Conservation (phyloP, 2,888 invertebrate species). For the Empis stercorea region DNA sequence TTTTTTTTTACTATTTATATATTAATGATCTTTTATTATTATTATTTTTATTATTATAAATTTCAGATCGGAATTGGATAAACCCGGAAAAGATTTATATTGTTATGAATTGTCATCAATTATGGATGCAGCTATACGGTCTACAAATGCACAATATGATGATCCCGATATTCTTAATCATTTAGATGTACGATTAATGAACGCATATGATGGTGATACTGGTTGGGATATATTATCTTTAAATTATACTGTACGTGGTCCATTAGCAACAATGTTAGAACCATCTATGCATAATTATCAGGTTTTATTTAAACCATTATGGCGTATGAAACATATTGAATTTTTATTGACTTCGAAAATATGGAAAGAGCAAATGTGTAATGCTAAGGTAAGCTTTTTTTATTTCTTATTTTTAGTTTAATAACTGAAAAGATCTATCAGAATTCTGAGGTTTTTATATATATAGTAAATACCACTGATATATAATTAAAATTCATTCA, state of each 20-base stretch:
- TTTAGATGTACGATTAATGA: slow-evolving; percentile 65
- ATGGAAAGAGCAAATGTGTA: slow-evolving; percentile 35
- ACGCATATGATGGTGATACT: slow-evolving; percentile 29
- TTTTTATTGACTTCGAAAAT: slow-evolving; percentile 34
- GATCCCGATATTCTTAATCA: slow-evolving; percentile 80
- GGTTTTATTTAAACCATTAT: slow-evolving; percentile 32
- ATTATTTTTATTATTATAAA: slow-evolving; percentile 1
- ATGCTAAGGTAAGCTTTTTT: slow-evolving; percentile 27
- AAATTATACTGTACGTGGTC: slow-evolving; percentile 33
- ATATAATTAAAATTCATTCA: too few species aligned
- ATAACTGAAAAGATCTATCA: too few species aligned
- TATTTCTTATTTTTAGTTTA: too few species aligned
- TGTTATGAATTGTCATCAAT: slow-evolving; percentile 78
- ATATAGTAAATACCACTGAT: too few species aligned
- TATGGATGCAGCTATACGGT: slow-evolving; percentile 72
- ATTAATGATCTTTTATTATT: neutral
- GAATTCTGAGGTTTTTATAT: too few species aligned
- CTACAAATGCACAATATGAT: slow-evolving; percentile 89
- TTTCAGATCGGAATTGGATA: slow-evolving; percentile 70
- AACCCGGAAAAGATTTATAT: slow-evolving; percentile 73
- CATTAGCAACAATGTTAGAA: slow-evolving; percentile 35
- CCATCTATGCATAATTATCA: slow-evolving; percentile 34
- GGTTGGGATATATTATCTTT: slow-evolving; percentile 35
- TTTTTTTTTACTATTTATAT: too few species aligned
- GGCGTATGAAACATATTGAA: slow-evolving; percentile 36